Base-by-base conservation (phyloP, 2,888 invertebrate species). In the Cryptops parisi region DNA sequence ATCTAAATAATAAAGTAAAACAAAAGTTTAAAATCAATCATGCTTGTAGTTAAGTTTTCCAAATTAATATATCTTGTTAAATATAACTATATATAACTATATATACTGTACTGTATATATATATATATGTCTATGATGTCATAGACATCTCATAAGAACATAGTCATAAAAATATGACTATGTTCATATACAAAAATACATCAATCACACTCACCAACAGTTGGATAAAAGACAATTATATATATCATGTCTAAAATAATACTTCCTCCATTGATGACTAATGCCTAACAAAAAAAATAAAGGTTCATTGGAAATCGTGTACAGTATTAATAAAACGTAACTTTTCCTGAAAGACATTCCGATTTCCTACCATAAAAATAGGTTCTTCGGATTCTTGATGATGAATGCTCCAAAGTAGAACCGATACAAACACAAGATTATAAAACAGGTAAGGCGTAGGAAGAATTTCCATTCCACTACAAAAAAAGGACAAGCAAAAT, bases 311-410 rank as follows among this genome's bases (percentile, higher is more conserved):
- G 24, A 25, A 47, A 5, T 2, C 25, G 17, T 23, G 26, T 24
- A 23, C n/a, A 46, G 12, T 25, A 26, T 21, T 15, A 47, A 5
- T 24, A 25, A 1, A n/a, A 17, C 4, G 15, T 25, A 25, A 46
- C 24, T 12, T 24, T 2, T 2, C 21, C 1, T 26, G 6, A 33
- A 33, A 33, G 6, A 33, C 15, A 33, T 9, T 9, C 15, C 6
- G 15, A 33, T 15, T n/a, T n/a, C n/a, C 15, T 15, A 58, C 60
- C 60, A 60, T 57, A 41, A 60, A 58, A 43, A 59, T 57, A 9
- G 58, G 56, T 33, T 60, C 60, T 21, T 59, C 59, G 43, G 58
- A 58, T n/a, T 60, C 60, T 19, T 54, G 51, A 39, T 54, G 49
- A 41, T 59, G 57, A 15, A 60, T 39, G 2, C 56, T 55, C 60